phyloP scores from a whole-genome alignment of 2,888 invertebrate genomes.

The Troides helena region DNA sequence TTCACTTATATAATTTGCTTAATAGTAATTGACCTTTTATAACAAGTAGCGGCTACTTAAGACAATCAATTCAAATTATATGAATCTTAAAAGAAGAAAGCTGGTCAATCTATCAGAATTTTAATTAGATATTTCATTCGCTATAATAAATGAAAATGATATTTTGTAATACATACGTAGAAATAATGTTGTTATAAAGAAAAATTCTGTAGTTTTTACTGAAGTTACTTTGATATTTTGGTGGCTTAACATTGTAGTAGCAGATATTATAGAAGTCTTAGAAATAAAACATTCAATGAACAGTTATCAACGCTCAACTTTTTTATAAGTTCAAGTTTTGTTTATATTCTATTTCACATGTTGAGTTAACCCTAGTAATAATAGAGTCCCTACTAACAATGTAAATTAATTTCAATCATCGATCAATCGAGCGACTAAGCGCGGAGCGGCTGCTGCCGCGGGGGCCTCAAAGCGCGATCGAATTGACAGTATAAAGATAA shows the following conservation, averaged over 20 bases:
- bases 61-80: neutral
- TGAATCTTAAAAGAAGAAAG: neutral
- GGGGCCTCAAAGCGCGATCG: conserved; percentile 60
- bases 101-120: neutral
- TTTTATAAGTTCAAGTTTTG: too few relatives aligned
- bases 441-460: conserved; percentile 36
- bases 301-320: too few relatives aligned
- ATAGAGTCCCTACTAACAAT: conserved; percentile 37
- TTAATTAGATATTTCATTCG: neutral
- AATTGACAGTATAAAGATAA: conserved; percentile 66
- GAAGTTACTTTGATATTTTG: too few relatives aligned
- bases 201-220: too few relatives aligned
- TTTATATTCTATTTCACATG: too few relatives aligned
- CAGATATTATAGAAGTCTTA: too few relatives aligned
- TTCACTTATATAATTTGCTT: neutral
- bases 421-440: conserved; percentile 53
- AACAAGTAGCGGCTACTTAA: neutral
- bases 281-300: too few relatives aligned
- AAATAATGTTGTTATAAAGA: neutral
- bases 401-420: conserved; percentile 52
- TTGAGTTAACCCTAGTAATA: conserved; percentile 8
- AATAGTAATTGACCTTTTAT: neutral
- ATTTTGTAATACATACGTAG: neutral
- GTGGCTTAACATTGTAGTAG: too few relatives aligned
- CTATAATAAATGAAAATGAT: neutral